Percentiles rank a stretch among this genome's conserved stretches.
Evolutionary conservation across 2,888 invertebrate genomes (phyloP).

Genomic region (Calameuta idolon): DNA sequence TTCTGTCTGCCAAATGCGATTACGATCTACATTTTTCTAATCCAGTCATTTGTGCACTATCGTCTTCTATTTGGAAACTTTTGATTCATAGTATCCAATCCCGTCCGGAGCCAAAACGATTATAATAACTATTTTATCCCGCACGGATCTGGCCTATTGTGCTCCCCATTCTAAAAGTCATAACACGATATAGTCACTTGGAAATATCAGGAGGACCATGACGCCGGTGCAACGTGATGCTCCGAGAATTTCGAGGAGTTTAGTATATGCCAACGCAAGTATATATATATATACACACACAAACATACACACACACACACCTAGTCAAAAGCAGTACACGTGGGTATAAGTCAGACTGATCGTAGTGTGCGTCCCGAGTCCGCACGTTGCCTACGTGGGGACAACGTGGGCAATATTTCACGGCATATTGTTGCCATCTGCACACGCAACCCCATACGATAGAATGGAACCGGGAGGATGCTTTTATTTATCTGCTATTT

Average conservation of each 20-base stretch:
- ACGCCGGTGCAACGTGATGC: slow-evolving; percentile 33
- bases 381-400: slow-evolving; percentile 14
- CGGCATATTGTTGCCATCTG: slow-evolving; percentile 67
- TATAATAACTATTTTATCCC: slow-evolving; percentile 68
- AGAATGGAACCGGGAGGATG: slow-evolving; percentile 45
- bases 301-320: slow-evolving; percentile 9
- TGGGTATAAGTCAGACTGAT: not conserved
- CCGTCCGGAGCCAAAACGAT: slow-evolving; percentile 59
- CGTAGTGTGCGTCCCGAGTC: too few relatives aligned
- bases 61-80: slow-evolving; percentile 38
- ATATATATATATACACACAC: slow-evolving; percentile 12
- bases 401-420: slow-evolving; percentile 62
- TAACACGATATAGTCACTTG: slow-evolving; percentile 63
- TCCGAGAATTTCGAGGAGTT: slow-evolving; percentile 41
- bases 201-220: slow-evolving; percentile 31
- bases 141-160: slow-evolving; percentile 66
- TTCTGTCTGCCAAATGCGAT: slow-evolving; percentile 37
- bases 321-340: not conserved
- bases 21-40: slow-evolving; percentile 50
- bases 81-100: slow-evolving; percentile 33
- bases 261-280: not conserved
- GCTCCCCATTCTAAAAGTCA: slow-evolving; percentile 66
- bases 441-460: slow-evolving; percentile 59
- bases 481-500: slow-evolving; percentile 66
- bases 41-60: slow-evolving; percentile 51